Evolutionary conservation across 2,113 vertebrate genomes (phyloP).

Genomic region (Cromileptes altivelis): DNA sequence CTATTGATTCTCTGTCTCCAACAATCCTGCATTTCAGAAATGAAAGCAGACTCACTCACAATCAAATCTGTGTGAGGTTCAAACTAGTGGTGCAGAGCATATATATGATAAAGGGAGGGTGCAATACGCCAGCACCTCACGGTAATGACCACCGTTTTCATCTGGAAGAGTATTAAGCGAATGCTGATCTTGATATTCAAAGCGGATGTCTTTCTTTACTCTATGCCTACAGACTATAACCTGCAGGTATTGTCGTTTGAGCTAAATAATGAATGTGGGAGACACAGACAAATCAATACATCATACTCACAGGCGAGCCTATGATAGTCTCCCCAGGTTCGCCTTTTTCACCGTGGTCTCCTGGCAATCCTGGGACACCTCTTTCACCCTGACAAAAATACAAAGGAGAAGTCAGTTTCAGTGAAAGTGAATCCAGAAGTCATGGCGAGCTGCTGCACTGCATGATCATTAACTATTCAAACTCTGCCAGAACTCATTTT

Average conservation of each 20-base stretch:
- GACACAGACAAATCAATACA: conserved; percentile 41
- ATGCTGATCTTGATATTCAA: conserved; percentile 45
- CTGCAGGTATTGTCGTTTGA: conserved; percentile 10
- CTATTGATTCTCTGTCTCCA: conserved; percentile 78
- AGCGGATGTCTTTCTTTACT: conserved; percentile 17
- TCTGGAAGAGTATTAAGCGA: conserved; percentile 34
- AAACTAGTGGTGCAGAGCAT: conserved; percentile 28
- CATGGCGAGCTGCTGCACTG: conserved; percentile 36
- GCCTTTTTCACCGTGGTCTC: conserved; percentile 91
- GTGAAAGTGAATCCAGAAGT: conserved; percentile 22
- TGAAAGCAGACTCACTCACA: conserved; percentile 63
- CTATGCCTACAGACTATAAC: conserved; percentile 5
- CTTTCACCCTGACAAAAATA: conserved; percentile 90
- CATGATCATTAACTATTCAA: conserved; percentile 64
- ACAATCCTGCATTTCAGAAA: conserved; percentile 69
- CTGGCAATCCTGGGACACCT: conserved; percentile 93
- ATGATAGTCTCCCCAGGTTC: conserved; percentile 88
- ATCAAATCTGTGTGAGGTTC: conserved; percentile 55
- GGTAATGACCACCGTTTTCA: conserved; percentile 31
- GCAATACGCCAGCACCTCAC: background rate
- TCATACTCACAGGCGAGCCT: conserved; percentile 89
- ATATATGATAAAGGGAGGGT: conserved; percentile 33
- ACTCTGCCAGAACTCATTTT: conserved; percentile 41
- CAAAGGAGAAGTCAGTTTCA: conserved; percentile 39
- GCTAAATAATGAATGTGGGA: conserved; percentile 53